Percentiles rank a stretch among this genome's conserved stretches.
Evolutionary conservation across 1,140 invertebrate species (phyloP).

Genomic region (Trichonephila clavipes): DNA sequence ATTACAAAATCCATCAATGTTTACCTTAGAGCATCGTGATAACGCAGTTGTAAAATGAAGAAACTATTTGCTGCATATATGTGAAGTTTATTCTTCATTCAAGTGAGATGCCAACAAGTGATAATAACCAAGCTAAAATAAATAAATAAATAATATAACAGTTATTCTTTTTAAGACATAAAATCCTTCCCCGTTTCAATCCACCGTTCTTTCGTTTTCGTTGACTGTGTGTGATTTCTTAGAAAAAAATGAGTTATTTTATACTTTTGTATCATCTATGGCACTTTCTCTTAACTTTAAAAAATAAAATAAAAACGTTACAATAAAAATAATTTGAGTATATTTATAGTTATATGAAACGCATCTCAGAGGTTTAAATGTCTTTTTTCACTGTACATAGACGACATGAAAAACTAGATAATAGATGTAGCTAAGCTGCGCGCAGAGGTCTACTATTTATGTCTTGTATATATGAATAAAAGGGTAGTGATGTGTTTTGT

Average conservation of each 20-base stretch:
- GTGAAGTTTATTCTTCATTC: background rate
- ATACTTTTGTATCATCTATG: constrained; percentile 65
- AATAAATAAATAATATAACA: background rate
- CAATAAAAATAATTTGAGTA: constrained; percentile 20
- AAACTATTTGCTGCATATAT: background rate
- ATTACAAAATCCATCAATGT: background rate
- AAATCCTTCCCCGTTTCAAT: background rate
- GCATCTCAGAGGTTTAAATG: constrained; percentile 21
- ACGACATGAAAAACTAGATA: constrained; percentile 59
- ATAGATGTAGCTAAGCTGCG: constrained; percentile 33
- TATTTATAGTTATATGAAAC: background rate
- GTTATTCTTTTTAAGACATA: background rate
- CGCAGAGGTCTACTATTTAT: constrained; percentile 38
- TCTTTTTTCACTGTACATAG: constrained; percentile 72
- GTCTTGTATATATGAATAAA: constrained; percentile 59
- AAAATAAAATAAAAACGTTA: background rate
- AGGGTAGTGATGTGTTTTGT: constrained; percentile 41
- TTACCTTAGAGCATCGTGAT: background rate
- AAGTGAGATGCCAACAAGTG: background rate
- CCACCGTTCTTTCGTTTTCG: background rate
- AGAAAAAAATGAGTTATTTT: constrained; percentile 62
- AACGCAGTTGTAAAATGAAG: background rate
- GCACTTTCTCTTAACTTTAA: background rate
- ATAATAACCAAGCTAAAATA: background rate
- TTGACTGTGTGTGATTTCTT: constrained; percentile 46